These are phyloP conservation scores for Daphoenositta chrysoptera DNA, from an alignment of 2,113 vertebrate genomes.

Conservation along the genomic window DNA sequence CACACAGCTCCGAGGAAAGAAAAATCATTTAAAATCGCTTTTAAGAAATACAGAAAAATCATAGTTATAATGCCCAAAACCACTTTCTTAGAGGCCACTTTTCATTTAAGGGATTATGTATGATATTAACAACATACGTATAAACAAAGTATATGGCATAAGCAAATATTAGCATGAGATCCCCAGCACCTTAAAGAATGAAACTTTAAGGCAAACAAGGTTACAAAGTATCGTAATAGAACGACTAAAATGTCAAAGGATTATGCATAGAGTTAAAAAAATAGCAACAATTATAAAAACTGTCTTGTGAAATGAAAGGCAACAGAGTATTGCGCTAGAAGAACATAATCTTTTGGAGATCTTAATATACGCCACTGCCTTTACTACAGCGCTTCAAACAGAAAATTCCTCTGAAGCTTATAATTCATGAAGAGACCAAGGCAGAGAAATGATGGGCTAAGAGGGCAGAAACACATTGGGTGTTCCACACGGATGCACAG, in stretches of 20 bases:
- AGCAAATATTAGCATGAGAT: not conserved
- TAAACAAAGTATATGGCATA: not conserved
- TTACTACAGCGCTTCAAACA: not conserved
- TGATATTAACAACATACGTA: not conserved
- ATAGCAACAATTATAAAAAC: not conserved
- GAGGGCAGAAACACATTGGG: not conserved
- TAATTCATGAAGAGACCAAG: not conserved
- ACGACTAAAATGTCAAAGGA: not conserved
- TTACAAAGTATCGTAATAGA: not conserved
- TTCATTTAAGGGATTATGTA: not conserved
- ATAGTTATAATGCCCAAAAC: not conserved
- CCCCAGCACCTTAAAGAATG: not conserved
- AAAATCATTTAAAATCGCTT: not conserved
- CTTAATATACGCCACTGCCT: not conserved
- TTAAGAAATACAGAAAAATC: not conserved
- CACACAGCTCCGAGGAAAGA: not conserved
- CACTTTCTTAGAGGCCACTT: not conserved
- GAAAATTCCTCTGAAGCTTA: not conserved
- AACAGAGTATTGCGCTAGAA: not conserved
- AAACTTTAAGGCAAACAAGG: not conserved
- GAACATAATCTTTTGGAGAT: not conserved
- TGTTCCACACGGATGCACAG: not conserved
- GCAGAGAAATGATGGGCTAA: not conserved
- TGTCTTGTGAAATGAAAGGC: not conserved
- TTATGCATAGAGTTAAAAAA: fast-evolving